Percentiles rank a stretch among this genome's conserved stretches.
phyloP scores from a whole-genome alignment of 2,888 invertebrate species.

The Drosophila atripex region DNA sequence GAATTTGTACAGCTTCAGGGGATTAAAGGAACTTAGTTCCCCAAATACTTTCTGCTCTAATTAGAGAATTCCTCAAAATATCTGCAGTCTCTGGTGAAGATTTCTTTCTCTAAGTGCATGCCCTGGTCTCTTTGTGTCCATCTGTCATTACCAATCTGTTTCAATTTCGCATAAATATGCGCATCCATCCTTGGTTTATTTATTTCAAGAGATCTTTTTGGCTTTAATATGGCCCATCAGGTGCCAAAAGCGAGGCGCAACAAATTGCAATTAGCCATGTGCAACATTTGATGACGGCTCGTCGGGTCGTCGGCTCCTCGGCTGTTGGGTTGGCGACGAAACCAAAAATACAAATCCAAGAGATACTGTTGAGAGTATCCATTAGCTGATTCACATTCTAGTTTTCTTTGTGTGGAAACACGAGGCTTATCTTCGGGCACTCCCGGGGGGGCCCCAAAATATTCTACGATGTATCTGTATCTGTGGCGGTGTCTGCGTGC shows the following conservation, averaged over 20 bases:
- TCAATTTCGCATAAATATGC: conserved; percentile 44
- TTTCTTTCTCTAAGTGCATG: conserved; percentile 16
- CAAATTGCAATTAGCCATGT: conserved; percentile 75
- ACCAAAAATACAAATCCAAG: conserved; percentile 1
- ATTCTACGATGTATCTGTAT: conserved; percentile 10
- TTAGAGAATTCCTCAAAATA: not conserved
- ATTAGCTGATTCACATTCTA: not conserved
- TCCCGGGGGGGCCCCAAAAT: conserved; percentile 2
- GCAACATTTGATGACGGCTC: conserved; percentile 55
- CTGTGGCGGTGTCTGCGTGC: conserved; percentile 16
- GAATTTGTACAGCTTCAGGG: conserved; percentile 24
- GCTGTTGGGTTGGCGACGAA: conserved; percentile 45
- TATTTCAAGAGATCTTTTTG: conserved; percentile 36
- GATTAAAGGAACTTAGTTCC: conserved; percentile 12
- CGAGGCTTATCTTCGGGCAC: conserved; percentile 21
- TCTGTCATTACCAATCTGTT: conserved; percentile 73
- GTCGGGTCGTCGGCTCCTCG: conserved; percentile 24
- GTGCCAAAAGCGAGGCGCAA: conserved; percentile 76
- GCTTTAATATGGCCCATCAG: conserved; percentile 69
- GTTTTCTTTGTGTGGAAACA: conserved; percentile 20
- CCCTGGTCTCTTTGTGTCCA: conserved; percentile 53
- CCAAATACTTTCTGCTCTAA: not conserved
- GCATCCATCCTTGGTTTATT: conserved; percentile 45
- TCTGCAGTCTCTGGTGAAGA: too few relatives aligned
- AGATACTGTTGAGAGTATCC: not conserved